These are phyloP conservation scores for Agonopterix subpropinquella DNA, from an alignment of 2,888 invertebrate species.

Conservation along the genomic window DNA sequence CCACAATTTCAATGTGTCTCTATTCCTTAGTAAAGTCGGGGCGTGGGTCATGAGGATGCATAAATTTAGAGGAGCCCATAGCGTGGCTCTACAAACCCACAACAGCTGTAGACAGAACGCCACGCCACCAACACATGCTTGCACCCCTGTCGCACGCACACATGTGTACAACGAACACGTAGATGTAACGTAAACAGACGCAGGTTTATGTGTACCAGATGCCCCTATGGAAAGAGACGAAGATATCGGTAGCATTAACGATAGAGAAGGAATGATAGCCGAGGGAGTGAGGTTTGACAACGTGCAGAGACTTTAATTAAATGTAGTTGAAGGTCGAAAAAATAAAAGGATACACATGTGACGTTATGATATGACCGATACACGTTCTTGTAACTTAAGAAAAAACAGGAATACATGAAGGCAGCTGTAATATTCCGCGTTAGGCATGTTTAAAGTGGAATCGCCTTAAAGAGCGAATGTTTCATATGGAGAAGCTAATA, in stretches of 20 bases:
- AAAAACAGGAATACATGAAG: neutral
- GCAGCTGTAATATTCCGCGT: conserved; percentile 11
- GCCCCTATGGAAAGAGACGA: conserved; percentile 66
- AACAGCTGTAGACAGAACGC: conserved; percentile 69
- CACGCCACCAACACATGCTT: conserved; percentile 53
- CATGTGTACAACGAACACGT: conserved; percentile 29
- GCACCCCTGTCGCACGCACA: conserved; percentile 60
- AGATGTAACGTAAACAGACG: conserved; percentile 64
- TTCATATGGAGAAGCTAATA: conserved; percentile 53
- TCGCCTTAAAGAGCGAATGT: conserved; percentile 46
- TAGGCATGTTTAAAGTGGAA: conserved; percentile 25
- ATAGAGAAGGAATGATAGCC: conserved; percentile 37
- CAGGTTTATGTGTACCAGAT: conserved; percentile 73
- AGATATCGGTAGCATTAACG: conserved; percentile 36
- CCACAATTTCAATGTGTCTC: conserved; percentile 38
- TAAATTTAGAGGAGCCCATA: conserved; percentile 67
- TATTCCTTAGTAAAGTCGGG: conserved; percentile 32
- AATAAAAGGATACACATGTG: conserved; percentile 48
- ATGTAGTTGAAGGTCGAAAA: conserved; percentile 65
- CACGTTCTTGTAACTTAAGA: conserved; percentile 16
- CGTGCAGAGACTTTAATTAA: conserved; percentile 66
- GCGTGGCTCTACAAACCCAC: conserved; percentile 58
- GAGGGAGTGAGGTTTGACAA: conserved; percentile 58
- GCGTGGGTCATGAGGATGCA: conserved; percentile 71
- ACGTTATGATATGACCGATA: conserved; percentile 24